phyloP scores from a whole-genome alignment of 2,888 invertebrate genomes.

The Malthinus seriepunctatus region DNA sequence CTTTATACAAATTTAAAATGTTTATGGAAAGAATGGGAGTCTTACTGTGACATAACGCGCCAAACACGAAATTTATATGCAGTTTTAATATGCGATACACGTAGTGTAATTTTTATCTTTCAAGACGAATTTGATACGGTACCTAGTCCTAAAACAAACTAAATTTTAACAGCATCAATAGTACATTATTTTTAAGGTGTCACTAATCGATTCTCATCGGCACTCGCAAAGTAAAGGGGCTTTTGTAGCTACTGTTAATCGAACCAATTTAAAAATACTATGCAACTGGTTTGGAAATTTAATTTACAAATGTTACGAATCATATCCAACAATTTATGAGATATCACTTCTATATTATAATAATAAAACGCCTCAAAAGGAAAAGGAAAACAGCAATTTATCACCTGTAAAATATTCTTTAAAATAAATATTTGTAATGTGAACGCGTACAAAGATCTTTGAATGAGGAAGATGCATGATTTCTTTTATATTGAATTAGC shows the following conservation, averaged over 20 bases:
- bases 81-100: slow-evolving; percentile 57
- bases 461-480: too few species aligned
- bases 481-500: too few species aligned
- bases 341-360: slow-evolving; percentile 56
- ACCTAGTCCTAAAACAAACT: slow-evolving; percentile 25
- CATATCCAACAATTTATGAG: slow-evolving; percentile 55
- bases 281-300: slow-evolving; percentile 56
- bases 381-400: too few species aligned
- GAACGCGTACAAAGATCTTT: too few species aligned
- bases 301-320: slow-evolving; percentile 51
- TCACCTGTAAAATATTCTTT: too few species aligned
- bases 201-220: slow-evolving; percentile 58
- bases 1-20: slow-evolving; percentile 53
- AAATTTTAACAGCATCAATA: not conserved
- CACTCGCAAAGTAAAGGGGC: slow-evolving; percentile 54
- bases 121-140: slow-evolving; percentile 53
- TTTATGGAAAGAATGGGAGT: slow-evolving; percentile 55
- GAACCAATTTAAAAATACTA: slow-evolving; percentile 50
- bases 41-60: slow-evolving; percentile 37
- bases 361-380: slow-evolving; percentile 19
- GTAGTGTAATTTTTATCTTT: slow-evolving; percentile 58
- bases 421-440: too few species aligned
- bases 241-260: slow-evolving; percentile 55
- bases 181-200: slow-evolving; percentile 47
- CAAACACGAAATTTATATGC: slow-evolving; percentile 52